These are phyloP conservation scores for Ascaphus truei DNA, from an alignment of 2,113 vertebrate genomes.

Conservation along the genomic window DNA sequence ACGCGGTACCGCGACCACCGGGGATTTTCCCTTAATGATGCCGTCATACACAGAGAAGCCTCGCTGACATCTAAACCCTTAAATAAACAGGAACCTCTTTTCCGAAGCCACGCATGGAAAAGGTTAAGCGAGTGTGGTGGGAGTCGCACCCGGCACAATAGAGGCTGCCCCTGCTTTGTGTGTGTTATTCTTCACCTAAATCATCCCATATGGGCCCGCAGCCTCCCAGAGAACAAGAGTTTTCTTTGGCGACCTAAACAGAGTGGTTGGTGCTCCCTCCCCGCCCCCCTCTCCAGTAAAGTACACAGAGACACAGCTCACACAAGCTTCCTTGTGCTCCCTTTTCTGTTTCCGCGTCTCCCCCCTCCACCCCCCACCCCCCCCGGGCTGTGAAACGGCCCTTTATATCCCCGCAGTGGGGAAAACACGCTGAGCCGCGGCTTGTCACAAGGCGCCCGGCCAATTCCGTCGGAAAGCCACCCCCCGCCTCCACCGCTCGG, in stretches of 20 bases:
- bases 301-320: constrained; percentile 29
- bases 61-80: too few species aligned
- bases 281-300: constrained; percentile 24
- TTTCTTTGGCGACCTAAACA: constrained; percentile 33
- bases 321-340: constrained; percentile 25
- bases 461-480: constrained; percentile 33
- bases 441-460: constrained; percentile 30
- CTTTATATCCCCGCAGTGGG: constrained; percentile 34
- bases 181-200: constrained; percentile 35
- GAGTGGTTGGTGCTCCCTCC: constrained; percentile 33
- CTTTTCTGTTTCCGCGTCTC: constrained; percentile 26
- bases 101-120: too few species aligned
- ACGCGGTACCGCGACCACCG: too few species aligned
- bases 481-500: constrained; percentile 29
- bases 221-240: constrained; percentile 26
- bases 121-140: too few species aligned
- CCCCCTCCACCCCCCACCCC: too few species aligned
- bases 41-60: too few species aligned
- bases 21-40: too few species aligned
- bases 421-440: constrained; percentile 28
- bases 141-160: constrained; percentile 31
- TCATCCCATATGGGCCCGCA: constrained; percentile 31
- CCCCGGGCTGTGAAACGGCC: constrained; percentile 31
- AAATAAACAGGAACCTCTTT: too few species aligned
- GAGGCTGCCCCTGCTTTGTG: constrained; percentile 26